phyloP scores from a whole-genome alignment of 2,113 vertebrate species.

The Euleptes europaea region DNA sequence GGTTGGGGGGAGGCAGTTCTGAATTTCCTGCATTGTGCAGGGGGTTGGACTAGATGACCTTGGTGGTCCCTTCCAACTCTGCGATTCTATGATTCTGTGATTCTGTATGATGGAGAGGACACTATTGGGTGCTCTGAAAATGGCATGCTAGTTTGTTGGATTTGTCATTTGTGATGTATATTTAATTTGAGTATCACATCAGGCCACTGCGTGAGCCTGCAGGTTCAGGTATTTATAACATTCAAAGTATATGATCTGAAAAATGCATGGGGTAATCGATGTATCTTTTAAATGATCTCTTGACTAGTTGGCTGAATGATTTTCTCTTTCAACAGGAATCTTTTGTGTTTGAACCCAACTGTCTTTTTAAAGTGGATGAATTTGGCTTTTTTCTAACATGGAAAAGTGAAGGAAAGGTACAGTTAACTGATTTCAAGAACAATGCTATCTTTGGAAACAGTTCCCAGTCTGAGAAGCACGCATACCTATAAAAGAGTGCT shows the following conservation, averaged over 20 bases:
- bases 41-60: too few relatives aligned
- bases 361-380: slow-evolving; percentile 93
- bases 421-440: neutral
- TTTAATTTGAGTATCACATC: neutral
- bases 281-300: neutral
- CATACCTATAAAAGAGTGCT: neutral
- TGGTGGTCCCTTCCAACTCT: too few relatives aligned
- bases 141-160: neutral
- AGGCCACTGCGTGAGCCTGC: too few relatives aligned
- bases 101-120: neutral
- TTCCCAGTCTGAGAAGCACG: neutral
- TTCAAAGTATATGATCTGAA: neutral
- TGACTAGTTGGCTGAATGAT: neutral
- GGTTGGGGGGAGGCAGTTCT: too few relatives aligned
- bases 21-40: too few relatives aligned
- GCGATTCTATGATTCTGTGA: too few relatives aligned
- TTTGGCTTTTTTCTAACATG: slow-evolving; percentile 96
- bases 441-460: neutral
- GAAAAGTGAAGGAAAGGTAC: slow-evolving; percentile 98
- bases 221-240: too few relatives aligned
- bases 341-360: slow-evolving; percentile 92
- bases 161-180: neutral
- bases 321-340: slow-evolving; percentile 83
- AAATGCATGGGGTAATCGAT: neutral
- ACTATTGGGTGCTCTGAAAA: neutral